phyloP scores from a whole-genome alignment of 1,140 invertebrate species.

The Eupeodes corollae region DNA sequence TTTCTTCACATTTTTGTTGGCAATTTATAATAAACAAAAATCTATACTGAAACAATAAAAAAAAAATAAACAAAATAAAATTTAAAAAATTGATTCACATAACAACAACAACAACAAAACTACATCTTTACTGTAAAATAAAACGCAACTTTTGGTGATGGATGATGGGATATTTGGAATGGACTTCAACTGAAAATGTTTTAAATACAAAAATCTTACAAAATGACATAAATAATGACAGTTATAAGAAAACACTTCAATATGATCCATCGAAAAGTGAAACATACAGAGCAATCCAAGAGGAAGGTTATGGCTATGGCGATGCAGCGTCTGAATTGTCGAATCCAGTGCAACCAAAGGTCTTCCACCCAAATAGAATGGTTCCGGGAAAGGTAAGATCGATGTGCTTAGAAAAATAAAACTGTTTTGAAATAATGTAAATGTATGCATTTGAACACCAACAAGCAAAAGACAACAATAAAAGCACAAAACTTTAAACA shows the following conservation, averaged over 20 bases:
- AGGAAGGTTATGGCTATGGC: slow-evolving; percentile 47
- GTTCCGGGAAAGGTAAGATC: slow-evolving; percentile 45
- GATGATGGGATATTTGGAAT: slow-evolving; percentile 9
- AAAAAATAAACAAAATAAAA: slow-evolving; percentile 8
- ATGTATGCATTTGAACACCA: slow-evolving; percentile 10
- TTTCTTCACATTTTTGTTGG: slow-evolving; percentile 22
- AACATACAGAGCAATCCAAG: slow-evolving; percentile 70
- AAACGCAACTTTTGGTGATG: slow-evolving; percentile 14
- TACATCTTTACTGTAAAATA: slow-evolving; percentile 10
- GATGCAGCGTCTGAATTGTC: slow-evolving; percentile 50
- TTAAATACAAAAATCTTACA: slow-evolving; percentile 9
- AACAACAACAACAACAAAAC: slow-evolving; percentile 2
- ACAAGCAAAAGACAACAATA: slow-evolving; percentile 11
- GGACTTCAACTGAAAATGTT: slow-evolving; percentile 15
- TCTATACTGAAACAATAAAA: slow-evolving; percentile 33
- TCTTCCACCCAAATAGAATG: slow-evolving; percentile 54
- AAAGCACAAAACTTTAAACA: too few species aligned
- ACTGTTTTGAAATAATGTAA: too few species aligned
- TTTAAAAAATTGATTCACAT: neutral
- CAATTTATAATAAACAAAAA: slow-evolving; percentile 10
- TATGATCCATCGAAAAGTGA: slow-evolving; percentile 77
- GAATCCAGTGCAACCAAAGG: slow-evolving; percentile 55
- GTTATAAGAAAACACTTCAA: slow-evolving; percentile 56
- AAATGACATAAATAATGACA: slow-evolving; percentile 13
- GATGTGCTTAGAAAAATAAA: slow-evolving; percentile 15